Evolutionary conservation across 2,888 invertebrate genomes (phyloP).

Genomic region (Netelia virgata): DNA sequence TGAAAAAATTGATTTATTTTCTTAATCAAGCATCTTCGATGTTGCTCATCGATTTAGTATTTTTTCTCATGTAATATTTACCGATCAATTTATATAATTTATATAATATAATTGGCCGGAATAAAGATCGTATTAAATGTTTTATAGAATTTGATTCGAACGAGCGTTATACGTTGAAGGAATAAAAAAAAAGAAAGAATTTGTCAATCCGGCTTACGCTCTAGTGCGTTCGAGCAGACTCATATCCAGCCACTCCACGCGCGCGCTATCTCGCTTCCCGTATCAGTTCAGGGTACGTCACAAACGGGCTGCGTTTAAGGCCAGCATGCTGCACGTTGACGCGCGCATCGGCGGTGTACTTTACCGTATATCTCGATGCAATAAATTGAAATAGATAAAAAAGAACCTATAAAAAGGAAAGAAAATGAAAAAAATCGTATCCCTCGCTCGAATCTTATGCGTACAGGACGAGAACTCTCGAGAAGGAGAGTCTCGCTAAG

Average conservation of each 20-base stretch:
- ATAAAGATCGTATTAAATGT: not conserved
- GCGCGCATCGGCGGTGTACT: conserved; percentile 1
- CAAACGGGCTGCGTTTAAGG: conserved; percentile 67
- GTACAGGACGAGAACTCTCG: conserved; percentile 41
- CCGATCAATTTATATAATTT: too few species aligned
- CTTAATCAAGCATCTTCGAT: not conserved
- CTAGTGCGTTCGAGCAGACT: conserved; percentile 9
- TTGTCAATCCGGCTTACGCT: not conserved
- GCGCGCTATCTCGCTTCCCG: conserved; percentile 50
- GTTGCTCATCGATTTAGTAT: not conserved
- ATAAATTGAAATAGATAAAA: conserved; percentile 44
- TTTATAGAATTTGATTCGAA: not conserved
- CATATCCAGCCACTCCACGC: conserved; percentile 35
- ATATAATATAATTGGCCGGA: not conserved
- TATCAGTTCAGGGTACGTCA: conserved; percentile 62
- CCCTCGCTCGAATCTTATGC: conserved; percentile 47
- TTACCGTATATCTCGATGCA: conserved; percentile 61
- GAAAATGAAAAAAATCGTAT: conserved; percentile 37
- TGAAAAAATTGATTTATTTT: not conserved
- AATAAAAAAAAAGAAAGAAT: not conserved
- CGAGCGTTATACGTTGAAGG: not conserved
- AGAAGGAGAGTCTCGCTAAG: conserved; percentile 65
- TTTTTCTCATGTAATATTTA: too few species aligned
- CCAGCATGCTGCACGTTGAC: conserved; percentile 59
- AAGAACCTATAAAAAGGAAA: conserved; percentile 30